phyloP scores from a whole-genome alignment of 2,797 vertebrate species.

The Graptemys geographica region DNA sequence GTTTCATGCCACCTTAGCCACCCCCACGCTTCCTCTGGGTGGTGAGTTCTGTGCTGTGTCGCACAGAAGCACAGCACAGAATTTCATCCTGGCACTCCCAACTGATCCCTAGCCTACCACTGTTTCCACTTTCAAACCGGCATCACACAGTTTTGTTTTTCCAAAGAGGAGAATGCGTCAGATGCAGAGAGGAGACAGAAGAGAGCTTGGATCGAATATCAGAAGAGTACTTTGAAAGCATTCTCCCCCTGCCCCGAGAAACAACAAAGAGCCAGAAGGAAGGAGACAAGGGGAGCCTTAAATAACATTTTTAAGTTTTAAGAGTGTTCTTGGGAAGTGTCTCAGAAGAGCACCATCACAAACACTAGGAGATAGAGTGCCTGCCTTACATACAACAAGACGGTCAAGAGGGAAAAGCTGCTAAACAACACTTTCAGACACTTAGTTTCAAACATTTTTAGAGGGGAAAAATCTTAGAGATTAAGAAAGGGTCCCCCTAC shows the following conservation, averaged over 20 bases:
- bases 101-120: neutral
- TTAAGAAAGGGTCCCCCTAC: rapidly evolving
- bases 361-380: neutral
- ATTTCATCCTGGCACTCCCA: neutral
- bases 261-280: neutral
- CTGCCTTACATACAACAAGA: neutral
- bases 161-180: neutral
- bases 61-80: neutral
- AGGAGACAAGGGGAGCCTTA: neutral
- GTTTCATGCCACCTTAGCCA: neutral
- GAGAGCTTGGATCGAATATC: no score
- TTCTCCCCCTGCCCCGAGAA: neutral
- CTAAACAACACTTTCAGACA: neutral
- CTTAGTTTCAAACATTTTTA: neutral
- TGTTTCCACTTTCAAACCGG: neutral
- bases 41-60: neutral
- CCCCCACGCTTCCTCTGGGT: neutral
- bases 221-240: neutral
- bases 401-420: neutral
- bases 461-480: no score
- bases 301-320: neutral
- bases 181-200: neutral
- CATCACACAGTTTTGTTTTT: neutral
- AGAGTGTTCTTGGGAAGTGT: neutral
- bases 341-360: neutral